Percentiles rank a stretch among this genome's conserved stretches.
These are phyloP conservation scores for Plebejus anna DNA, from an alignment of 2,888 invertebrate species.

Conservation along the genomic window DNA sequence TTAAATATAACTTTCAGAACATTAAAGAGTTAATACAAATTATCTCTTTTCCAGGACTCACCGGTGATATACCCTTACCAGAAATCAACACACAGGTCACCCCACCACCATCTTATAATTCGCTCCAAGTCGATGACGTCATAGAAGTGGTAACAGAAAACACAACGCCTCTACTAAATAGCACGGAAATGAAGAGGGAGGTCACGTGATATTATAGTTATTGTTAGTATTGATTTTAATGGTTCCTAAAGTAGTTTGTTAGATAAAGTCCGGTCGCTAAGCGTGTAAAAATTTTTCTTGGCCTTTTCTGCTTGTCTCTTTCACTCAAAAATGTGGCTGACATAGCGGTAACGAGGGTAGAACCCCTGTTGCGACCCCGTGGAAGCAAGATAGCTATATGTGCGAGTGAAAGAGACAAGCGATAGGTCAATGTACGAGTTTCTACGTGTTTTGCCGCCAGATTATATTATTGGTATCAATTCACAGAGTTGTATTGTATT, in stretches of 20 bases:
- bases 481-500: neutral
- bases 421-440: too few relatives aligned
- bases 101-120: conserved; percentile 65
- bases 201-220: conserved; percentile 38
- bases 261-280: neutral
- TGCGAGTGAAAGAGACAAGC: too few relatives aligned
- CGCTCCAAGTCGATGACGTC: conserved; percentile 49
- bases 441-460: neutral
- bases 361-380: too few relatives aligned
- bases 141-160: conserved; percentile 57
- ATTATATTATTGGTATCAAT: neutral
- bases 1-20: too few relatives aligned
- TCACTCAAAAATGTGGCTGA: neutral
- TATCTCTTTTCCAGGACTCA: conserved; percentile 54
- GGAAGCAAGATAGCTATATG: too few relatives aligned
- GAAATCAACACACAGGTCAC: conserved; percentile 45
- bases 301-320: neutral
- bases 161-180: conserved; percentile 37
- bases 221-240: conserved; percentile 1
- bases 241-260: conserved; percentile 13
- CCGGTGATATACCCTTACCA: conserved; percentile 59
- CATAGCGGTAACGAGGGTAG: too few relatives aligned
- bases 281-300: neutral
- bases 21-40: neutral
- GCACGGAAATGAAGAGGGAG: conserved; percentile 32